Percentiles rank a stretch among this genome's conserved stretches.
Evolutionary conservation across 2,797 vertebrate genomes (phyloP).

Genomic region (Bradypodion ventrale): DNA sequence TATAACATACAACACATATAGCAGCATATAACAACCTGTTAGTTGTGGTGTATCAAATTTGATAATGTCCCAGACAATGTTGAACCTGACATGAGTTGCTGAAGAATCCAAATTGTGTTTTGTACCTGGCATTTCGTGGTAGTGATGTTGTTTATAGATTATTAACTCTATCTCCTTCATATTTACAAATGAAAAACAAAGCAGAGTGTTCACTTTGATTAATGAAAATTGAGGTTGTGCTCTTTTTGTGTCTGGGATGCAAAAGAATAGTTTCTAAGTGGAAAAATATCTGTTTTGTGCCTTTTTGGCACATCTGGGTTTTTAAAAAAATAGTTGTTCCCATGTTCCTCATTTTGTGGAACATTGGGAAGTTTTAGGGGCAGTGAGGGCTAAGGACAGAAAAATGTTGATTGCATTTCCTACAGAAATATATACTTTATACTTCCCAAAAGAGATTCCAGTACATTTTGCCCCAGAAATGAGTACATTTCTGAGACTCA

Average conservation of each 20-base stretch:
- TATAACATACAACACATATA: too few relatives aligned
- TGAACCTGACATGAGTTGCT: background rate
- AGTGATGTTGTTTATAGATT: conserved; percentile 11
- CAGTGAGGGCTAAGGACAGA: background rate
- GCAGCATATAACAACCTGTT: too few relatives aligned
- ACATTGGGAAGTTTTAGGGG: background rate
- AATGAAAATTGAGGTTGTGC: background rate
- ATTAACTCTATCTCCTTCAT: background rate
- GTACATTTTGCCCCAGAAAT: too few relatives aligned
- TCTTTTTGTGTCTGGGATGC: background rate
- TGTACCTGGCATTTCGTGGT: background rate
- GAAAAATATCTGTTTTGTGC: background rate
- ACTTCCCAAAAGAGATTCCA: too few relatives aligned
- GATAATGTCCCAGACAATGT: conserved; percentile 14
- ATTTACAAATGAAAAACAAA: background rate
- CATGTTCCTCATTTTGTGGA: background rate
- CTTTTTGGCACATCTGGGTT: background rate
- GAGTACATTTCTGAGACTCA: background rate
- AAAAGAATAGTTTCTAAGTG: background rate
- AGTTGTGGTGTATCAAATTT: too few relatives aligned
- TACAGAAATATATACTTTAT: background rate
- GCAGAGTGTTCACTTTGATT: background rate
- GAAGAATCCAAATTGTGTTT: fast-evolving
- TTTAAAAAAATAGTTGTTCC: background rate
- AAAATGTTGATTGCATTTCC: background rate